phyloP scores from a whole-genome alignment of 1,140 invertebrate species.

The Oryctes rhinoceros region DNA sequence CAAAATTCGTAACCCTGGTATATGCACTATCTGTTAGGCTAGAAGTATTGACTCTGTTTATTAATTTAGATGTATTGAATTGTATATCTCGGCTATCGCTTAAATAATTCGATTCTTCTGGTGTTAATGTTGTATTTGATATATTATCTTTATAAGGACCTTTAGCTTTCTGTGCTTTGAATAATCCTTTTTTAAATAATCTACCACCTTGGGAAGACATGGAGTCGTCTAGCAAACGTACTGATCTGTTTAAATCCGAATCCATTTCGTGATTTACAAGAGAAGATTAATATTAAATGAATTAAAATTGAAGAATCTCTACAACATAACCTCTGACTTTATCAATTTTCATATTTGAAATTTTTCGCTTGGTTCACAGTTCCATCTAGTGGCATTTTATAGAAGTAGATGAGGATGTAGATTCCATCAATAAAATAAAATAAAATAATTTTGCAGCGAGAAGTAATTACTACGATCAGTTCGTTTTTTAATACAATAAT shows the following conservation, averaged over 20 bases:
- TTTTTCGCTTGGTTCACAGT: not conserved
- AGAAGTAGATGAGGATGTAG: too few relatives aligned
- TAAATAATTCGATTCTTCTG: conserved; percentile 53
- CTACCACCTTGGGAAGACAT: conserved; percentile 50
- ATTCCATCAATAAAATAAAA: too few relatives aligned
- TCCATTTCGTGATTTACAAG: conserved; percentile 50
- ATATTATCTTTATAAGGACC: conserved; percentile 27
- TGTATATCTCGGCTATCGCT: not conserved
- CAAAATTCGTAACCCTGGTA: not conserved
- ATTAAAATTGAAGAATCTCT: not conserved
- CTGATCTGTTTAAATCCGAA: conserved; percentile 56
- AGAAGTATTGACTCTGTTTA: not conserved
- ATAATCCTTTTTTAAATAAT: conserved; percentile 48
- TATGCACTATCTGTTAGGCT: not conserved
- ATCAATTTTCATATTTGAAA: not conserved
- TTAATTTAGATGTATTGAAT: too few relatives aligned
- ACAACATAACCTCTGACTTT: not conserved
- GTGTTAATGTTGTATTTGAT: conserved; percentile 56
- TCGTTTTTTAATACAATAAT: too few relatives aligned
- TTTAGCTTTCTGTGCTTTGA: conserved; percentile 41
- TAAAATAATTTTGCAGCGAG: too few relatives aligned
- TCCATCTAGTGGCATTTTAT: too few relatives aligned
- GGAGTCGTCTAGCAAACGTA: conserved; percentile 57
- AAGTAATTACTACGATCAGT: too few relatives aligned
- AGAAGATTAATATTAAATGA: not conserved